A percentile compares a stretch with the other conserved stretches of the same genome.
Conservation (phyloP, 2,888 invertebrate species). For the Acronicta aceris region DNA sequence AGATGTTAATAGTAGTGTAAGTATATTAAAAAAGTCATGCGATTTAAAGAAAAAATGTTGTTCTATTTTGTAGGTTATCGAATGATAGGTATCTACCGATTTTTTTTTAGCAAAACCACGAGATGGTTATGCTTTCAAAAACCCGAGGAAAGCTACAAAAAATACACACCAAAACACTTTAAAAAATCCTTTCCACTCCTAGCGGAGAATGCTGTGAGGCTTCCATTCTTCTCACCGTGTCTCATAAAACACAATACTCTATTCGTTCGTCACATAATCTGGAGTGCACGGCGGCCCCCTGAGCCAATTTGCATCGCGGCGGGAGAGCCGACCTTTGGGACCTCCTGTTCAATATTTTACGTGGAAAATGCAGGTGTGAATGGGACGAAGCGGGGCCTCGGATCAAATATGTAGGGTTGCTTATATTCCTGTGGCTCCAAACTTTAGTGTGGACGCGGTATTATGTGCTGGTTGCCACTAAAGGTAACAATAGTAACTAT, state of each 20-base stretch:
- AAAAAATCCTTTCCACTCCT: constrained; percentile 23
- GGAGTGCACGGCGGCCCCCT: constrained; percentile 62
- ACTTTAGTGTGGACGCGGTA: constrained; percentile 19
- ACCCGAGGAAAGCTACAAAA: too few species aligned
- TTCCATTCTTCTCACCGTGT: constrained; percentile 42
- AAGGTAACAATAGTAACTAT: too few species aligned
- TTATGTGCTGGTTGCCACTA: too few species aligned
- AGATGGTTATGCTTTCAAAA: constrained; percentile 9
- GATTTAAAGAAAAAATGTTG: too few species aligned
- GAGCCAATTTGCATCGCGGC: constrained; percentile 70
- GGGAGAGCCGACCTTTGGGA: constrained; percentile 56
- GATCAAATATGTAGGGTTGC: constrained; percentile 50
- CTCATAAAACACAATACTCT: constrained; percentile 56
- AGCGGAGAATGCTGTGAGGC: constrained; percentile 42
- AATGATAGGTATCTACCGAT: too few species aligned
- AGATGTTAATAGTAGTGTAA: too few species aligned
- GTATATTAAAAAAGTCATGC: too few species aligned
- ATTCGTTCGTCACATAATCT: constrained; percentile 68
- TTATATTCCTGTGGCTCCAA: constrained; percentile 24
- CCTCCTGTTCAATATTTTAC: constrained; percentile 67
- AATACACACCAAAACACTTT: constrained; percentile 13
- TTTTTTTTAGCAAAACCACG: too few species aligned
- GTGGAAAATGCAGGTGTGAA: constrained; percentile 62
- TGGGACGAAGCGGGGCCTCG: constrained; percentile 40
- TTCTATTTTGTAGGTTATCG: too few species aligned